Evolutionary conservation across 2,888 invertebrate genomes (phyloP).

Genomic region (Melinaea menophilus): DNA sequence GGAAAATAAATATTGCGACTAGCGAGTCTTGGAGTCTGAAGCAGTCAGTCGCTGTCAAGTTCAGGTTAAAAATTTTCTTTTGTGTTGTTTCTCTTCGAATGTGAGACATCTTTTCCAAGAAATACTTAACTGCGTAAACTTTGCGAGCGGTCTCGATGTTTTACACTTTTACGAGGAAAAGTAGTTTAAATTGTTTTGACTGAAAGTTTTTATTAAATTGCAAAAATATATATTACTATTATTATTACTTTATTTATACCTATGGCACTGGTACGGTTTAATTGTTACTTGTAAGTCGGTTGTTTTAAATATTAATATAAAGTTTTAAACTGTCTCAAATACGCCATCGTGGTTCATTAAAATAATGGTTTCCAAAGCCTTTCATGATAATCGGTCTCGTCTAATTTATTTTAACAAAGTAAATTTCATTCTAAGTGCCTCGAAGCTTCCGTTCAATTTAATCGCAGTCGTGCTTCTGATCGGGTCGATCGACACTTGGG

Average conservation of each 20-base stretch:
- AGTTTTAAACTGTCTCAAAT: not conserved
- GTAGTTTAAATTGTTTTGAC: not conserved
- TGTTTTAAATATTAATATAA: too few species aligned
- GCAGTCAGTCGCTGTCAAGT: conserved; percentile 60
- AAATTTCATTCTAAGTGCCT: conserved; percentile 27
- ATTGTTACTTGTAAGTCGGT: too few species aligned
- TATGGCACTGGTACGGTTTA: too few species aligned
- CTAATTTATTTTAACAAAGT: conserved; percentile 31
- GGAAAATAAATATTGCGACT: conserved; percentile 38
- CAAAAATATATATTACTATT: too few species aligned
- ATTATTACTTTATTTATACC: too few species aligned
- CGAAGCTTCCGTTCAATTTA: conserved; percentile 27
- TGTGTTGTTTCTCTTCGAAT: conserved; percentile 45
- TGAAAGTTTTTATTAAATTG: not conserved
- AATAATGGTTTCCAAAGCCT: conserved; percentile 20
- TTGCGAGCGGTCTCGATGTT: conserved; percentile 21
- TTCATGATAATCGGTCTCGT: conserved; percentile 25
- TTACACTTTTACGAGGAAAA: conserved; percentile 8
- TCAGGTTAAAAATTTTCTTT: conserved; percentile 57
- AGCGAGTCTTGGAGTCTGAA: conserved; percentile 36
- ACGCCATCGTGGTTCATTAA: conserved; percentile 8
- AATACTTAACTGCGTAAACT: conserved; percentile 27
- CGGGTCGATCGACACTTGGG: conserved; percentile 20
- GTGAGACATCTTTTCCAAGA: conserved; percentile 32
- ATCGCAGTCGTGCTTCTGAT: conserved; percentile 14